Evolutionary conservation across 2,888 invertebrate genomes (phyloP).

Genomic region (Troides helena): DNA sequence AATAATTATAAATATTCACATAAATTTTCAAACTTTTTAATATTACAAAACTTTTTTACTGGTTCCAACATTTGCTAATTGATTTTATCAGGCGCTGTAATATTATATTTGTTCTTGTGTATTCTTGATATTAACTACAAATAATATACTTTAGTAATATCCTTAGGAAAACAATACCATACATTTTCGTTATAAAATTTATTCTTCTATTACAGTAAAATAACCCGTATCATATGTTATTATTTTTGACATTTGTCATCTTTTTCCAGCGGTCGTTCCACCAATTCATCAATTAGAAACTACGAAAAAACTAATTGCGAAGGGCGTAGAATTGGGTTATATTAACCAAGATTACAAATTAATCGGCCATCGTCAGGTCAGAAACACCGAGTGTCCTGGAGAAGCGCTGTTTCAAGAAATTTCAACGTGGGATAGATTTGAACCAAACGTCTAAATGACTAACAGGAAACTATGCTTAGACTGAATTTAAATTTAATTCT

Average conservation of each 20-base stretch:
- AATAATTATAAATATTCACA: too few relatives aligned
- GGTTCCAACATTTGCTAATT: too few relatives aligned
- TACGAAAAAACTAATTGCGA: slow-evolving; percentile 71
- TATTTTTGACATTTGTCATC: background rate
- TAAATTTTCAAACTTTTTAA: too few relatives aligned
- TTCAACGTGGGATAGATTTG: slow-evolving; percentile 67
- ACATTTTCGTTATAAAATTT: too few relatives aligned
- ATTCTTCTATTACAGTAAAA: too few relatives aligned
- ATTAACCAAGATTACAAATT: slow-evolving; percentile 74
- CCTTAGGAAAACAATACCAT: too few relatives aligned
- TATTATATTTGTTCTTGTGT: too few relatives aligned
- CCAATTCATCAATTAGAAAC: slow-evolving; percentile 73
- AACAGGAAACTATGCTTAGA: background rate
- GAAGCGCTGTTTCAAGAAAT: slow-evolving; percentile 78
- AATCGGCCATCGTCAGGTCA: slow-evolving; percentile 71
- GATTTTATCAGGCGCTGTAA: too few relatives aligned
- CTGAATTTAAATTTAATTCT: background rate
- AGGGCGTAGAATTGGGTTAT: slow-evolving; percentile 73
- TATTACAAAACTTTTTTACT: too few relatives aligned
- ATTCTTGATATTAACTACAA: too few relatives aligned
- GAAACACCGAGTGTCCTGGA: slow-evolving; percentile 82
- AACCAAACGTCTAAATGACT: slow-evolving; percentile 9
- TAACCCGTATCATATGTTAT: too few relatives aligned
- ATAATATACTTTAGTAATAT: too few relatives aligned
- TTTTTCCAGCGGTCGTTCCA: slow-evolving; percentile 53